A percentile compares a stretch with the other conserved stretches of the same genome.
Evolutionary conservation across 1,140 invertebrate species (phyloP).

Genomic region (Drosophila rhopaloa): DNA sequence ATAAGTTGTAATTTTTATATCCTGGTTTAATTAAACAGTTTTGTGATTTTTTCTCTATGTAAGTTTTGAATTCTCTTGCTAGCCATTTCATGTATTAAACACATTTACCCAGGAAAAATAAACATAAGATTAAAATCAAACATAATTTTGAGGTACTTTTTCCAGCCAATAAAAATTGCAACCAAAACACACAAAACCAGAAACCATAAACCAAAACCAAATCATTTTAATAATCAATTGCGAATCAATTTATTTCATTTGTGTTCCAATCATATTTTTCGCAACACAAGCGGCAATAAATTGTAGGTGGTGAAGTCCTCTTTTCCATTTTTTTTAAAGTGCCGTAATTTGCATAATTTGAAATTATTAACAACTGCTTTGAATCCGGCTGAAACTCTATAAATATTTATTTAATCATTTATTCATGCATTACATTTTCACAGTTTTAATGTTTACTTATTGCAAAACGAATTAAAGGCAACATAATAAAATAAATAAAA

Average conservation of each 20-base stretch:
- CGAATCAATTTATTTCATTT: conserved; percentile 55
- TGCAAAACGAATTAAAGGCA: not conserved
- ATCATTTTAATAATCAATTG: conserved; percentile 48
- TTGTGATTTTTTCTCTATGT: no score
- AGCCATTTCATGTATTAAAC: no score
- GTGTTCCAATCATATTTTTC: conserved; percentile 21
- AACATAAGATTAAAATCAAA: not conserved
- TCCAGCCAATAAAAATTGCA: not conserved
- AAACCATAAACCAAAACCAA: conserved; percentile 22
- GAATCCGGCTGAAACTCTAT: conserved; percentile 30
- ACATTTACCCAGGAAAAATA: no score
- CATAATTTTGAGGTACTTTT: not conserved
- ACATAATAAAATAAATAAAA: not conserved
- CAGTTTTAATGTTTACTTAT: conserved; percentile 27
- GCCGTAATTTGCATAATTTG: conserved; percentile 38
- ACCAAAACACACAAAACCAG: conserved; percentile 15
- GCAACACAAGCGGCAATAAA: conserved; percentile 13
- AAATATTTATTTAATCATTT: conserved; percentile 51
- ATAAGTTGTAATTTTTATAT: no score
- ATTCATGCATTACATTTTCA: conserved; percentile 30
- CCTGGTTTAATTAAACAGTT: no score
- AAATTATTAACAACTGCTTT: conserved; percentile 60
- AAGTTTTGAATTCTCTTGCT: no score
- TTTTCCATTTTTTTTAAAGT: not conserved
- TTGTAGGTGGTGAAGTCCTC: conserved; percentile 6